Evolutionary conservation across 2,113 vertebrate species (phyloP), one percentile per base, ranked within the genome.

Genomic region (Microcebus murinus): DNA sequence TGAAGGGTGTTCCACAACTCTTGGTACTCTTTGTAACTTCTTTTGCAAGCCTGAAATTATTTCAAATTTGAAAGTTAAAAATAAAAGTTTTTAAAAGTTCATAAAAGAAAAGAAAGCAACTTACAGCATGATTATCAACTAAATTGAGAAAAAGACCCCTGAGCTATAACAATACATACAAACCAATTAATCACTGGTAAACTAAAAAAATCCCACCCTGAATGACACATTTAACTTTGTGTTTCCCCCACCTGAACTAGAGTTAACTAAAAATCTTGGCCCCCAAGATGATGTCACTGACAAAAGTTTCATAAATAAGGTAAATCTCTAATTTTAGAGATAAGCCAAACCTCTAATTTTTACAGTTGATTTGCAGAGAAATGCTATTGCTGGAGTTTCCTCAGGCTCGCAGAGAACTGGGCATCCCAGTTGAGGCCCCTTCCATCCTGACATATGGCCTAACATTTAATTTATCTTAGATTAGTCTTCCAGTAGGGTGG

Each of bases 51-150:
- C 29, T 45, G 27, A 89, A 90, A 59, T 63, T 36, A 90, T 71
- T 95, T 95, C 39, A 59, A 86, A 63, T 79, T 29, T 90, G 21
- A 63, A 95, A 79, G 36, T 57, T 71, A 63, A 48, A 86, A 48
- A 29, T 36, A 36, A 55, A 83, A 12, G 8, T 82, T 57, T 39
- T 71, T 23, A 15, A 55, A 85, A 90, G n/a, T 83, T 92, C 17
- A 29, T 67, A 85, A 88, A 82, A 55, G 45, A 93, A 84, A 89
- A 77, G 42, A 89, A 74, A 65, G 50, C 48, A 93, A 83, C 4
- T n/a, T 31, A 87, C 3, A 87, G 57, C 1, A 3, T 36, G 29
- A 77, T 61, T 27, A 63, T 59, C 79, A 57, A 34, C 14, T 67
- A 79, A 23, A 52, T 0, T 12, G 45, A 65, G 42, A 55, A 68